Base-by-base conservation (phyloP, 2,888 invertebrate genomes). In the Catocala fraxini region DNA sequence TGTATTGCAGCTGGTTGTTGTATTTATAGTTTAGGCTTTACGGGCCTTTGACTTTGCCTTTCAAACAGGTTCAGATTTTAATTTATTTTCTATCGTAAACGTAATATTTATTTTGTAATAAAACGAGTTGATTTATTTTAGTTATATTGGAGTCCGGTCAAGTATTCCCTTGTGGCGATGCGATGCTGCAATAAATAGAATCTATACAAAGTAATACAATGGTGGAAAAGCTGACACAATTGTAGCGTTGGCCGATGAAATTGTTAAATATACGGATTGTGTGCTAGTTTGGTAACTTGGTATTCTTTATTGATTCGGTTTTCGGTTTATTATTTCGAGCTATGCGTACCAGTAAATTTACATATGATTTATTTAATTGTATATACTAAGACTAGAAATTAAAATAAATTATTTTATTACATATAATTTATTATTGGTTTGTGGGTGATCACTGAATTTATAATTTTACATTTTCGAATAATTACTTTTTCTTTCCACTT, bases 81-180 rank as follows among this genome's bases (percentile, higher is more conserved):
- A 46, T 13, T 61, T 46, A 56, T 12, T 56, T 10, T 9, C 11
- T 42, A 41, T 51, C 13, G 13, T 41, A 51, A 56, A 47, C 41
- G 42, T 46, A 39, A 55, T 41, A 51, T 55, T 55, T 47, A 46
- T 55, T 58, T 15, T 13, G 33, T 47, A 48, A 34, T 15, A 62
- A 49, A 53, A 49, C 45, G 11, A 53, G 42, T 53, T n/a, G n/a
- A n/a, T n/a, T 42, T 53, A 33, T 35, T 51, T 33, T 48, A 59
- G 48, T 59, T 34, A 42, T 53, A 51, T 55, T 41, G 33, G 51
- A 51, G 9, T 6, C 12, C 34, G 45, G 54, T 33, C 25, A 33
- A 51, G 33, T 25, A 39, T 46, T 15, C 46, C 15, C 46, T 10
- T 6, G 46, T 39, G 46, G 15, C 46, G 52, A 39, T 46, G 46